Evolutionary conservation across 1,140 invertebrate genomes (phyloP).

Genomic region (Brachystomella parvula): DNA sequence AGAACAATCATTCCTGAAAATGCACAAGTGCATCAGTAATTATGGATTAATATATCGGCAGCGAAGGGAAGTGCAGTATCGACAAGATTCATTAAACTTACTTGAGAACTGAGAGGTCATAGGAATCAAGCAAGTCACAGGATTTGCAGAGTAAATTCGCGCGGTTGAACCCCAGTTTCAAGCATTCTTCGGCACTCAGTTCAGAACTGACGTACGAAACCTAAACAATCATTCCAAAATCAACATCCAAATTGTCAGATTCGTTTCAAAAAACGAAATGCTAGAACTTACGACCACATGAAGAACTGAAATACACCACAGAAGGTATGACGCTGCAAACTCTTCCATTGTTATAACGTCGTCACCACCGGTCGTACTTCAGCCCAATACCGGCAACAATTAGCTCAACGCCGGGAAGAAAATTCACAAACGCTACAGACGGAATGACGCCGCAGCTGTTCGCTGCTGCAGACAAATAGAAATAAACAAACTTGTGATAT

Average conservation of each 20-base stretch:
- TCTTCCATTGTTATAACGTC: slow-evolving; percentile 32
- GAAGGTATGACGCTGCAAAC: slow-evolving; percentile 20
- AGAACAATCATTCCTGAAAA: slow-evolving; percentile 7
- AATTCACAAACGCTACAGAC: too few relatives aligned
- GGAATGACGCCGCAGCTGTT: too few relatives aligned
- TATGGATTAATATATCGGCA: neutral
- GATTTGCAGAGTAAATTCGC: slow-evolving; percentile 46
- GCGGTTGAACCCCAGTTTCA: slow-evolving; percentile 45
- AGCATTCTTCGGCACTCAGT: slow-evolving; percentile 46
- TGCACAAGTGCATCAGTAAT: slow-evolving; percentile 24
- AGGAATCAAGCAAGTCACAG: slow-evolving; percentile 48
- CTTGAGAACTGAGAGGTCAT: slow-evolving; percentile 42
- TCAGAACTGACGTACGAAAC: slow-evolving; percentile 34
- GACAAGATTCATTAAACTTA: slow-evolving; percentile 25
- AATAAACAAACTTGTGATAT: too few relatives aligned
- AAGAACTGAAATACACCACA: slow-evolving; percentile 21
- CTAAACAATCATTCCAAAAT: slow-evolving; percentile 20
- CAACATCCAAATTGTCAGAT: neutral
- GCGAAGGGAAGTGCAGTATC: neutral
- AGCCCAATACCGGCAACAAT: too few relatives aligned
- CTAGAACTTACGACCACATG: slow-evolving; percentile 25
- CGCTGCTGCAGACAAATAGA: too few relatives aligned
- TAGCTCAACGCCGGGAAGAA: too few relatives aligned
- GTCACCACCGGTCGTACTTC: too few relatives aligned
- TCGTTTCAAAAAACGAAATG: neutral